Evolutionary conservation across 2,888 invertebrate species (phyloP), one percentile per base, ranked within the genome.

Genomic region (Synanthedon andrenaeformis): DNA sequence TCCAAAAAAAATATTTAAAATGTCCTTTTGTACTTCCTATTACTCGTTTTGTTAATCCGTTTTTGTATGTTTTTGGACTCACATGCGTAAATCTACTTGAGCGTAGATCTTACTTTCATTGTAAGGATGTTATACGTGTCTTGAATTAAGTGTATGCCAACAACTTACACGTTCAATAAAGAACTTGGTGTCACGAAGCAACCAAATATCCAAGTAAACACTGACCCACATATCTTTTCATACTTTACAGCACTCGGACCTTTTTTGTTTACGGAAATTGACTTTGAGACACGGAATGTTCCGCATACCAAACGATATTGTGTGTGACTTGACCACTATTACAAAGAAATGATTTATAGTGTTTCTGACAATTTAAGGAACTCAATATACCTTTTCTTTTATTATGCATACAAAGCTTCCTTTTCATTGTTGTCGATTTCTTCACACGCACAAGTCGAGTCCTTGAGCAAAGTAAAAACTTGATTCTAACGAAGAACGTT

Each of bases 141-240:
- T 62, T 58, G 80, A 76, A 79, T 80, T 73, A 74, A 73, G 65
- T 68, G 64, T 61, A 58, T 59, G 61, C 59, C 59, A 59, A 59
- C 59, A 53, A 62, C 58, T 65, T 58, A 61, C 60, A 61, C 61
- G 69, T 76, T 79, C 76, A 79, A 76, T 67, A 66, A 65, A 64
- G 58, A 64, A 66, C 63, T 68, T 65, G 62, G 63, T 64, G 70
- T 70, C 73, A 69, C 69, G 66, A 64, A 59, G 65, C 59, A 59
- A 62, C 66, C 65, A 71, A 74, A 69, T 67, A 66, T 60, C 64
- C 68, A 60, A 70, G 70, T 70, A 73, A 62, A 64, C 59, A 63
- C 53, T 53, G 52, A 55, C 53, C 62, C 58, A 55, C 57, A 62
- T 62, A 62, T 64, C 55, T 62, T 59, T 55, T 52, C 53, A 54